Conservation (phyloP, 2,113 vertebrate species). For the Sceloporus undulatus region DNA sequence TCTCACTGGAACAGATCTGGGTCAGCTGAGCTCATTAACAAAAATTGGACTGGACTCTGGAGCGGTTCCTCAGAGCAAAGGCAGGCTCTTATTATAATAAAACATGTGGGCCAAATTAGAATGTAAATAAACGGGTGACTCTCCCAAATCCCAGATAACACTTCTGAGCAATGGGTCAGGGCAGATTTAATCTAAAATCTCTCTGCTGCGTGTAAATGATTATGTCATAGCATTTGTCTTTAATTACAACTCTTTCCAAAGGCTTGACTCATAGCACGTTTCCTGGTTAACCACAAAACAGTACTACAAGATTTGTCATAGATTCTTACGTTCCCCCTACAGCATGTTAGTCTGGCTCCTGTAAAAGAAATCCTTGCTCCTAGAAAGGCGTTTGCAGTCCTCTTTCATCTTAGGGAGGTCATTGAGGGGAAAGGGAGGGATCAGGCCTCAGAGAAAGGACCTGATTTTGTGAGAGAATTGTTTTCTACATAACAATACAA, state of each 20-base stretch:
- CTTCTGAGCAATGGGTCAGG: slow-evolving; percentile 82
- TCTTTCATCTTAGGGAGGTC: slow-evolving; percentile 21
- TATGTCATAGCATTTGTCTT: slow-evolving; percentile 89
- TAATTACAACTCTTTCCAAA: slow-evolving; percentile 86
- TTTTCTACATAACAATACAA: slow-evolving; percentile 12
- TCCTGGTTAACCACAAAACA: slow-evolving; percentile 86
- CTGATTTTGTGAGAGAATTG: slow-evolving; percentile 46
- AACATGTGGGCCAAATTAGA: slow-evolving; percentile 83
- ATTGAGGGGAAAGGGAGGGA: not conserved
- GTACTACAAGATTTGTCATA: slow-evolving; percentile 84
- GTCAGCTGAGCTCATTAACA: slow-evolving; percentile 70
- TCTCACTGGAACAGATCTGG: slow-evolving; percentile 52
- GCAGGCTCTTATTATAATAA: slow-evolving; percentile 73
- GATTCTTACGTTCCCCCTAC: slow-evolving; percentile 70
- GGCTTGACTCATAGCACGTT: slow-evolving; percentile 82
- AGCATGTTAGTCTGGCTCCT: slow-evolving; percentile 74
- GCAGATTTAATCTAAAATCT: slow-evolving; percentile 84
- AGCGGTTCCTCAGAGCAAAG: slow-evolving; percentile 70
- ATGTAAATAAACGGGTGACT: slow-evolving; percentile 82
- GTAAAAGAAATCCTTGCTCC: slow-evolving; percentile 69
- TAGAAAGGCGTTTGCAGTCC: slow-evolving; percentile 71
- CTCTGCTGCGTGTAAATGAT: slow-evolving; percentile 82
- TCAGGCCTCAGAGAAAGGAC: slow-evolving; percentile 47
- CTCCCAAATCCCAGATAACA: slow-evolving; percentile 82
- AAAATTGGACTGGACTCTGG: slow-evolving; percentile 47